A percentile compares a stretch with the other conserved stretches of the same genome.
Evolutionary conservation across 2,797 vertebrate species (phyloP).

Genomic region (Galagoides demidoff): DNA sequence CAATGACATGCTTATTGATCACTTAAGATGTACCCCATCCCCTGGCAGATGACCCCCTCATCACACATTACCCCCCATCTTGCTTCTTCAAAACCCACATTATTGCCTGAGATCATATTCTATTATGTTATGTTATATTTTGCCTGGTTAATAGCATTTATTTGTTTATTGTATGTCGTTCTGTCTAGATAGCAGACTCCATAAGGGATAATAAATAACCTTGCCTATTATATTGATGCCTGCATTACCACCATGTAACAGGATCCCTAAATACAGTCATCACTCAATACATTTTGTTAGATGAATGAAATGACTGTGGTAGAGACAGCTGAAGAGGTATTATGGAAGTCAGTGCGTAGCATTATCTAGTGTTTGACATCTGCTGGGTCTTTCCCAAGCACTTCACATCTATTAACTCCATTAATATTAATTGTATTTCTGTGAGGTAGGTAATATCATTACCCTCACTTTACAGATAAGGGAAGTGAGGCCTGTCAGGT

Average conservation of each 20-base stretch:
- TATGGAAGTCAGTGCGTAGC: background rate
- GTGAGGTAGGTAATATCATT: background rate
- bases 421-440: background rate
- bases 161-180: background rate
- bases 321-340: background rate
- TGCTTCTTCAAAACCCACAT: background rate
- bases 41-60: background rate
- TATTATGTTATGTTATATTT: background rate
- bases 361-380: constrained; percentile 3
- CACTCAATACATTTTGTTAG: background rate
- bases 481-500: background rate
- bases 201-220: background rate
- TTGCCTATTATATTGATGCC: background rate
- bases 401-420: background rate
- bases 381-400: background rate
- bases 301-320: background rate
- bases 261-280: background rate
- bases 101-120: background rate
- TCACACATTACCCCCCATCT: background rate
- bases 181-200: background rate
- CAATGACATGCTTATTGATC: background rate
- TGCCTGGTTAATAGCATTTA: background rate
- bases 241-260: background rate
- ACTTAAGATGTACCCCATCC: background rate
- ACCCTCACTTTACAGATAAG: background rate